Conservation (phyloP, 1,140 invertebrate genomes). For the Ylistrum balloti region DNA sequence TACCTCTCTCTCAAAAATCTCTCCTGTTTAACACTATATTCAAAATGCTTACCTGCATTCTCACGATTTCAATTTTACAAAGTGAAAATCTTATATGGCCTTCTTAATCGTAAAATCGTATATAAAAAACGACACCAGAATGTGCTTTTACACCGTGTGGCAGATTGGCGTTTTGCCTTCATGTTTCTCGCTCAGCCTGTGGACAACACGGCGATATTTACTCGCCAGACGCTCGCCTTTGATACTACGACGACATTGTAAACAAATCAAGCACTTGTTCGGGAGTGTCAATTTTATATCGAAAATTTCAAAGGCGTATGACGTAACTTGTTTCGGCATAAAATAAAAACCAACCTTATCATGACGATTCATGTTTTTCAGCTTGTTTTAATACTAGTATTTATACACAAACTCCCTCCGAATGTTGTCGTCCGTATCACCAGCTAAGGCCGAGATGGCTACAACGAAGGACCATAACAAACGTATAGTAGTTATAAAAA, state of each 20-base stretch:
- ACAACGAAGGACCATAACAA: background rate
- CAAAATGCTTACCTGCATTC: background rate
- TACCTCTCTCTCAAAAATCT: background rate
- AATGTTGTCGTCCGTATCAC: conserved; percentile 4
- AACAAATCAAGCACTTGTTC: conserved; percentile 39
- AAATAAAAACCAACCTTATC: conserved; percentile 27
- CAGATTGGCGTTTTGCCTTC: conserved; percentile 32
- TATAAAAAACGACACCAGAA: background rate
- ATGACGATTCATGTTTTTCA: conserved; percentile 5
- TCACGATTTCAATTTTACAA: background rate
- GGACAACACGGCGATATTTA: conserved; percentile 32
- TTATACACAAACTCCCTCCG: conserved; percentile 17
- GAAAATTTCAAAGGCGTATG: conserved; percentile 26
- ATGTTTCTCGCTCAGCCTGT: conserved; percentile 10
- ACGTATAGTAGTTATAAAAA: background rate
- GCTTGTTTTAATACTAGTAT: conserved; percentile 21
- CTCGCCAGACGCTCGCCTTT: background rate
- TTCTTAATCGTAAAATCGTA: background rate
- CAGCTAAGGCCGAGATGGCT: background rate
- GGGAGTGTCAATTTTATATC: conserved; percentile 29
- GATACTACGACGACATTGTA: background rate
- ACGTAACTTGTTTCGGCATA: conserved; percentile 24
- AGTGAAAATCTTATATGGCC: background rate
- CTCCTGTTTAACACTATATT: background rate
- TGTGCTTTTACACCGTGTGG: conserved; percentile 31